A percentile compares a stretch with the other conserved stretches of the same genome.
Conservation (phyloP, 2,888 invertebrate genomes). For the Allygus modestus region DNA sequence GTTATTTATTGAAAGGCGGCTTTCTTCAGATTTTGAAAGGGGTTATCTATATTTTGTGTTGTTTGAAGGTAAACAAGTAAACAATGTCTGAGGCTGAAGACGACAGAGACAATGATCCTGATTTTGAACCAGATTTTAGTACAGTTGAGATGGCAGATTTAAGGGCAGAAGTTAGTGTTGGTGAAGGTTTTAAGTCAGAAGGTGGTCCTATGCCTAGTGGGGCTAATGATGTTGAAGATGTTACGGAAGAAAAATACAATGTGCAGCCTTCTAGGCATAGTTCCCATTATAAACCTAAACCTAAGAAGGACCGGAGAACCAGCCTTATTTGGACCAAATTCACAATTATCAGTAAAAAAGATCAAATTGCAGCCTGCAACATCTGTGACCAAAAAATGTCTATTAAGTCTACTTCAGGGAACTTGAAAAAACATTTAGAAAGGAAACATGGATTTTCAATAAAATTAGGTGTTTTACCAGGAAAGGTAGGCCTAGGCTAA, state of each 20-base stretch:
- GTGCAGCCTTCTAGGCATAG: too few relatives aligned
- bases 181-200: background rate
- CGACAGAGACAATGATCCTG: background rate
- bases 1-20: background rate
- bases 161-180: background rate
- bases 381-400: conserved; percentile 3
- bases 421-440: conserved; percentile 27
- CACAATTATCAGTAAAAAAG: background rate
- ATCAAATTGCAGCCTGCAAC: background rate
- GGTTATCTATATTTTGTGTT: background rate
- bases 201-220: background rate
- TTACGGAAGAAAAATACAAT: background rate
- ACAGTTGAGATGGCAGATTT: background rate
- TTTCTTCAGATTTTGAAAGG: background rate
- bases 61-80: background rate
- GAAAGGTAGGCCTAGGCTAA: background rate
- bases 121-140: background rate
- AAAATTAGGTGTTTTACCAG: background rate
- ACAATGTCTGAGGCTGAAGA: background rate
- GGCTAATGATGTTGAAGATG: background rate
- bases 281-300: background rate
- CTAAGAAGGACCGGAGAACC: background rate
- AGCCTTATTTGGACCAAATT: conserved; percentile 27
- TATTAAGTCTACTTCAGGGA: background rate
- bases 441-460: conserved; percentile 25